Conservation (phyloP, 2,888 invertebrate species). For the Eupithecia centaureata region DNA sequence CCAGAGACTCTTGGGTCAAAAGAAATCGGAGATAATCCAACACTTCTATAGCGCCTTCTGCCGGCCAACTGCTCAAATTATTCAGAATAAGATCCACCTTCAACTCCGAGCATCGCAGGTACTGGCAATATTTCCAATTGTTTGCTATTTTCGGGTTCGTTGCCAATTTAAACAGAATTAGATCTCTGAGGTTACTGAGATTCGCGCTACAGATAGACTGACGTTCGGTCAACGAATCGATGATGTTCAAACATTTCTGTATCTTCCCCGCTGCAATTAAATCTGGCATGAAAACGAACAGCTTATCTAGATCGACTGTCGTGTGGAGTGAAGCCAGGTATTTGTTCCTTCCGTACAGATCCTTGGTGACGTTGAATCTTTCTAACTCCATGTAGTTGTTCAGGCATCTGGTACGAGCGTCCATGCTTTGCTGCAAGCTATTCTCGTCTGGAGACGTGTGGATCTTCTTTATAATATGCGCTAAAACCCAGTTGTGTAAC, state of each 20-base stretch:
- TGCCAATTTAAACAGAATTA: constrained; percentile 84
- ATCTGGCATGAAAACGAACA: constrained; percentile 80
- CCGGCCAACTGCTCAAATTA: constrained; percentile 83
- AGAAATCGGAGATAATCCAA: constrained; percentile 79
- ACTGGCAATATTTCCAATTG: constrained; percentile 80
- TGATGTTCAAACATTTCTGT: constrained; percentile 77
- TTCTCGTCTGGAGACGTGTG: constrained; percentile 81
- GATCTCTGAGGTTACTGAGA: constrained; percentile 83
- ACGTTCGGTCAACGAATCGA: constrained; percentile 85
- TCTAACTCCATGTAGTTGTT: constrained; percentile 84
- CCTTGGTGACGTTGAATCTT: constrained; percentile 80
- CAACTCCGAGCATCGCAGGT: constrained; percentile 78
- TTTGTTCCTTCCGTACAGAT: constrained; percentile 83
- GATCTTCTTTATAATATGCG: constrained; percentile 87
- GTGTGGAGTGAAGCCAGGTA: constrained; percentile 85
- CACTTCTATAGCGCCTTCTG: constrained; percentile 80
- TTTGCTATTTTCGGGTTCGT: constrained; percentile 75
- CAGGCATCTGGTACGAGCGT: constrained; percentile 84
- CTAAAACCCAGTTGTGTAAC: constrained; percentile 87
- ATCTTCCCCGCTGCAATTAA: constrained; percentile 75
- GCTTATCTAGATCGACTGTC: constrained; percentile 76
- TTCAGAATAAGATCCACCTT: constrained; percentile 81
- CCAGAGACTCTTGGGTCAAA: constrained; percentile 66
- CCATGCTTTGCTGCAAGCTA: constrained; percentile 77
- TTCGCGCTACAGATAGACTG: constrained; percentile 79